These are phyloP conservation scores for Butorides virescens DNA, from an alignment of 2,113 vertebrate species.

Conservation along the genomic window DNA sequence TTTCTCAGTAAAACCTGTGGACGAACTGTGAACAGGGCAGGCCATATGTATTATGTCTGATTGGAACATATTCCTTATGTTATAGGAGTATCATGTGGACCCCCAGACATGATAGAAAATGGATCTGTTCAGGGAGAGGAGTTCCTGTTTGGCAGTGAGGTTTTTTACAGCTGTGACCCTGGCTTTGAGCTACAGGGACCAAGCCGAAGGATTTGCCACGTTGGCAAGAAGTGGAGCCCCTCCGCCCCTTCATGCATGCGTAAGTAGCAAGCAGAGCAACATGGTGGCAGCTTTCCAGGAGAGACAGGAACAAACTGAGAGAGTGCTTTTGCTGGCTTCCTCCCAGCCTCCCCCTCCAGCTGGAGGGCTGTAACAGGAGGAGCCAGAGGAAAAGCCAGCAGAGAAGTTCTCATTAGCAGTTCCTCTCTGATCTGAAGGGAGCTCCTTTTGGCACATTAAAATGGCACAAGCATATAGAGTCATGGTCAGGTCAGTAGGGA, in stretches of 20 bases:
- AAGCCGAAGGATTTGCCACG: conserved; percentile 65
- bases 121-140: conserved; percentile 51
- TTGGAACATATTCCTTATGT: background rate
- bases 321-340: background rate
- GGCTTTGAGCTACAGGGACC: conserved; percentile 70
- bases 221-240: conserved; percentile 68
- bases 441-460: background rate
- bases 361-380: background rate
- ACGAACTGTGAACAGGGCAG: background rate
- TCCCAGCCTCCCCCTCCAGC: background rate
- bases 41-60: background rate
- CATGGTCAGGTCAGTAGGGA: background rate
- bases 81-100: conserved; percentile 61
- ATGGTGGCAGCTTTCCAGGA: background rate
- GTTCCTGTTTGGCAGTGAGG: conserved; percentile 57
- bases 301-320: background rate
- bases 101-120: conserved; percentile 48
- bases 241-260: conserved; percentile 23
- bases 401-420: background rate
- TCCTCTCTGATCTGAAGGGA: background rate
- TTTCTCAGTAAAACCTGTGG: background rate
- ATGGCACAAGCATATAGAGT: background rate
- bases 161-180: conserved; percentile 64
- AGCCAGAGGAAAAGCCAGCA: background rate
- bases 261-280: conserved; percentile 28